Percentiles rank a stretch among this genome's conserved stretches.
phyloP scores from a whole-genome alignment of 1,140 invertebrate genomes.

The Drosophila sucinea region DNA sequence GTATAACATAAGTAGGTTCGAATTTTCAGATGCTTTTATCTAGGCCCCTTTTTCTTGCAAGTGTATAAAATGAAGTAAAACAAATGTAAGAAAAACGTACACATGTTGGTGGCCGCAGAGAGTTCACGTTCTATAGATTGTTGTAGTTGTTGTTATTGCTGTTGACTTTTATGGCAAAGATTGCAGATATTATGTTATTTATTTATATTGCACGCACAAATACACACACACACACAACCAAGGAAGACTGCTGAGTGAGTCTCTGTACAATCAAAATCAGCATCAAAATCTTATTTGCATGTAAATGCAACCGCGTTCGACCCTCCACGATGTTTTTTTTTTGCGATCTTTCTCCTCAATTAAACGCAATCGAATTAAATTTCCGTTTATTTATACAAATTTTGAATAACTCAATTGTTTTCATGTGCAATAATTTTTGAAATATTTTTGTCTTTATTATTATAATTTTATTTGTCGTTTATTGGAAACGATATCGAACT shows the following conservation, averaged over 20 bases:
- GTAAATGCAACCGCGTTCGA: constrained; percentile 43
- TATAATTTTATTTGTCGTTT: constrained; percentile 17
- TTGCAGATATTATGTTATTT: constrained; percentile 79
- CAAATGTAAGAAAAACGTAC: constrained; percentile 48
- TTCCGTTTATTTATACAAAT: constrained; percentile 28
- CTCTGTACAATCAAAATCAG: constrained; percentile 58
- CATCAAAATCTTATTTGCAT: constrained; percentile 69
- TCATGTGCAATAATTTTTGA: constrained; percentile 37
- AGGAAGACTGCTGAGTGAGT: not conserved
- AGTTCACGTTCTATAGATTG: constrained; percentile 9
- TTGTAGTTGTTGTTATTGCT: constrained; percentile 19
- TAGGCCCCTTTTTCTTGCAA: not conserved
- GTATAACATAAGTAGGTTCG: too few species aligned
- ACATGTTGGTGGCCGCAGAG: constrained; percentile 53
- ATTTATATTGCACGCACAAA: constrained; percentile 70
- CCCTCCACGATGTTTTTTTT: constrained; percentile 58
- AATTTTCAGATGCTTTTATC: too few species aligned
- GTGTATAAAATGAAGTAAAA: constrained; percentile 20
- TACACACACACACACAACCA: not conserved
- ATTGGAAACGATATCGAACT: constrained; percentile 55
- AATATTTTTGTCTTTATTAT: constrained; percentile 39
- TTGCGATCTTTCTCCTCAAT: not conserved
- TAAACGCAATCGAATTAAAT: constrained; percentile 25
- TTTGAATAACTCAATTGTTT: constrained; percentile 36
- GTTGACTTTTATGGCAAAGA: constrained; percentile 57